These are phyloP conservation scores for Alexandromys oeconomus DNA, from an alignment of 2,797 vertebrate species.

Conservation along the genomic window DNA sequence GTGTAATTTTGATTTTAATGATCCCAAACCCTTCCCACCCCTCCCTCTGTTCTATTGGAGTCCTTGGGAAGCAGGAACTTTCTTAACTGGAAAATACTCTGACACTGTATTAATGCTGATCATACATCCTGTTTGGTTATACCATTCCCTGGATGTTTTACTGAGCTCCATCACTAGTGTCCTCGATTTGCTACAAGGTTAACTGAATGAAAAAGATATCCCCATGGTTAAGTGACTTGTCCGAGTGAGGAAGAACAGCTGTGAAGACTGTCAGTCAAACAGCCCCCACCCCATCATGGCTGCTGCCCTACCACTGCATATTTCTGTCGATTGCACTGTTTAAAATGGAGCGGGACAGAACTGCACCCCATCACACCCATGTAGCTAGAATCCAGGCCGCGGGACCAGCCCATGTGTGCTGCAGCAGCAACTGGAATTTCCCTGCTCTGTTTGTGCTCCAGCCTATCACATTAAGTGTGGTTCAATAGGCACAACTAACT, in stretches of 20 bases:
- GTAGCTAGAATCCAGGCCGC: not conserved
- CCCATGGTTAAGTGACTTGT: not conserved
- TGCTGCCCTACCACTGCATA: not conserved
- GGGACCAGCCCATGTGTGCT: not conserved
- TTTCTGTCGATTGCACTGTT: not conserved
- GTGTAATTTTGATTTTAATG: constrained; percentile 19
- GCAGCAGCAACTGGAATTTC: too few relatives aligned
- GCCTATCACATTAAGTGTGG: not conserved
- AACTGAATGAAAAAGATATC: not conserved
- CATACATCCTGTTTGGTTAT: not conserved
- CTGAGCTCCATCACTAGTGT: not conserved
- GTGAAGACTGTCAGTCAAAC: not conserved
- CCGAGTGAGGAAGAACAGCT: not conserved
- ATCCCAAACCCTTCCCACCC: not conserved
- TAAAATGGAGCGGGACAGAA: not conserved
- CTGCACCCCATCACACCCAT: not conserved
- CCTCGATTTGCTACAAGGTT: not conserved
- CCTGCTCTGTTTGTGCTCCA: not conserved
- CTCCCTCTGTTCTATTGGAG: not conserved
- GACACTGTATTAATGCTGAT: not conserved
- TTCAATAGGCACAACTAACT: not conserved
- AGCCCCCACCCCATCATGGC: not conserved
- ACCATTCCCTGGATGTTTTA: constrained; percentile 9
- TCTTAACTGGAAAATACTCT: not conserved
- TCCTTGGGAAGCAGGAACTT: not conserved